Evolutionary conservation across 2,888 invertebrate species (phyloP).

Genomic region (Andrena marginata): DNA sequence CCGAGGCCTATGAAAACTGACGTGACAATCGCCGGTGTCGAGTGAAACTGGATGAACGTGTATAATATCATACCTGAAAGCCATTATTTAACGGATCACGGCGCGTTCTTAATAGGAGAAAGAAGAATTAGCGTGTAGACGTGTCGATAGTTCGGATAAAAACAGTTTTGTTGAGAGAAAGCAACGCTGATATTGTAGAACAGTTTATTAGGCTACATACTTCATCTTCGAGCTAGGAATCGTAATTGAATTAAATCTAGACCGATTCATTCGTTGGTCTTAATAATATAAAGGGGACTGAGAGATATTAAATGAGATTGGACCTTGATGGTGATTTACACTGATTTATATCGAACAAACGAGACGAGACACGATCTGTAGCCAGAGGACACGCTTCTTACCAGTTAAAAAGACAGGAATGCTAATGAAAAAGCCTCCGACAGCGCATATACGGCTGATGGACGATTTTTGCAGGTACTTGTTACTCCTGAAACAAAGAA

Average conservation of each 20-base stretch:
- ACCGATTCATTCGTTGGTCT: too few species aligned
- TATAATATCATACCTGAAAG: slow-evolving; percentile 93
- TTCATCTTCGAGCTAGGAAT: too few species aligned
- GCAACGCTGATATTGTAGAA: too few species aligned
- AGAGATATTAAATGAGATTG: too few species aligned
- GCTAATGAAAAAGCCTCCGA: slow-evolving; percentile 97
- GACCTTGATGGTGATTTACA: too few species aligned
- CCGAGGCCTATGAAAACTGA: slow-evolving; percentile 96
- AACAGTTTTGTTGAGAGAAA: too few species aligned
- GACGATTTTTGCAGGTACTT: slow-evolving; percentile 97
- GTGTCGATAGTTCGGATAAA: too few species aligned
- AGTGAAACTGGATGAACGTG: slow-evolving; percentile 96
- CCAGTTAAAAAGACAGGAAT: slow-evolving; percentile 97
- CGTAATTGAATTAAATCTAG: too few species aligned
- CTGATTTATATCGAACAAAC: background rate
- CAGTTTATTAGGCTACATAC: too few species aligned
- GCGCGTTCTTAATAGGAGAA: background rate
- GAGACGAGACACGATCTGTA: background rate
- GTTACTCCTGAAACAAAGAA: slow-evolving; percentile 90
- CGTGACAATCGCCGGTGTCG: slow-evolving; percentile 96
- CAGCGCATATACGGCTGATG: slow-evolving; percentile 95
- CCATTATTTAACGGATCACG: slow-evolving; percentile 3
- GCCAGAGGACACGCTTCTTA: slow-evolving; percentile 84
- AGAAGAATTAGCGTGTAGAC: background rate
- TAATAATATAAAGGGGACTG: too few species aligned